Evolutionary conservation across 1,140 invertebrate genomes (phyloP).

Genomic region (Drosophila watanabei): DNA sequence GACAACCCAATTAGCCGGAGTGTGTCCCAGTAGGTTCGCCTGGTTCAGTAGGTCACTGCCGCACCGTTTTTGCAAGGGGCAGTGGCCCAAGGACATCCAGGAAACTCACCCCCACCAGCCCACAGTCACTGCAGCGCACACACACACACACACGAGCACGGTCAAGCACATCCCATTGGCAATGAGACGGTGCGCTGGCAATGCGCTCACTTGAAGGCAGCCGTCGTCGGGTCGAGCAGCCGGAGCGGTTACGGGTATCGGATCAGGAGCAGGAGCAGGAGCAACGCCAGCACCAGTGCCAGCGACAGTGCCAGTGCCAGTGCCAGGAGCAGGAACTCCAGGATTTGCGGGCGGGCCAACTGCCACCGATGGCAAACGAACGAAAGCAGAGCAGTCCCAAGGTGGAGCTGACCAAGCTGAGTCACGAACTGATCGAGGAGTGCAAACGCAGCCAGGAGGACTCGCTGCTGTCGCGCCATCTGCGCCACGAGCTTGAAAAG

Average conservation of each 20-base stretch:
- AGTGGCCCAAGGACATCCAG: constrained; percentile 58
- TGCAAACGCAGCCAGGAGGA: constrained; percentile 75
- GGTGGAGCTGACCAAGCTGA: constrained; percentile 75
- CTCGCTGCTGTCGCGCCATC: constrained; percentile 68
- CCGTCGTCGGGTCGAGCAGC: constrained; percentile 40
- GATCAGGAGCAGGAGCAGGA: constrained; percentile 51
- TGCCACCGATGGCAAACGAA: constrained; percentile 66
- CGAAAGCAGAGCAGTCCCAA: constrained; percentile 68
- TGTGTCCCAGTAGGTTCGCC: constrained; percentile 14
- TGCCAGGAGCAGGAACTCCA: constrained; percentile 19
- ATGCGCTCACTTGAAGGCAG: constrained; percentile 74
- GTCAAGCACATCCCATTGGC: constrained; percentile 42
- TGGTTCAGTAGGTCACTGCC: constrained; percentile 59
- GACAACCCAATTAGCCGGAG: constrained; percentile 59
- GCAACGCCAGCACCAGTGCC: background rate
- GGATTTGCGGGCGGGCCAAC: constrained; percentile 34
- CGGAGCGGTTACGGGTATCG: constrained; percentile 20
- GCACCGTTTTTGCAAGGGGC: constrained; percentile 36
- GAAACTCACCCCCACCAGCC: constrained; percentile 13
- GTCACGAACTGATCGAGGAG: constrained; percentile 78
- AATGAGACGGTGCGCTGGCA: constrained; percentile 71
- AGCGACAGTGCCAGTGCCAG: background rate
- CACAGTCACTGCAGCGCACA: constrained; percentile 14
- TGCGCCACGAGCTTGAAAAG: constrained; percentile 82
- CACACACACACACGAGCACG: constrained; percentile 11